Evolutionary conservation across 2,888 invertebrate genomes (phyloP).

Genomic region (Neoaliturus tenellus): DNA sequence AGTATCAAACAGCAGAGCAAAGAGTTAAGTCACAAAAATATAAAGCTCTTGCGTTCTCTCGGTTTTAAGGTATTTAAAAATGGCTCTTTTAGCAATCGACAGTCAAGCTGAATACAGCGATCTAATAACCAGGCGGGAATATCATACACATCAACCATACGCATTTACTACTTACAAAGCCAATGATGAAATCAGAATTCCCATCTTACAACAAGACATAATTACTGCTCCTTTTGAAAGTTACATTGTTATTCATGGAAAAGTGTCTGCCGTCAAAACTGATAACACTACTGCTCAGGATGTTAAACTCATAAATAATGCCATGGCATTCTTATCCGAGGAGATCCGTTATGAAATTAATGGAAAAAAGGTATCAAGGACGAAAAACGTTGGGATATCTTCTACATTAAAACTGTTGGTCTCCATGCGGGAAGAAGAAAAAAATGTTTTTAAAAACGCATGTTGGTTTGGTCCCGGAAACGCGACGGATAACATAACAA

Average conservation of each 20-base stretch:
- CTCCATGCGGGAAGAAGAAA: background rate
- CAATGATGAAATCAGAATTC: constrained; percentile 21
- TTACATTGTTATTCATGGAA: background rate
- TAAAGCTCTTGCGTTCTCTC: background rate
- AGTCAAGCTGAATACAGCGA: background rate
- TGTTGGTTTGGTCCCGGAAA: background rate
- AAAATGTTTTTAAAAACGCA: background rate
- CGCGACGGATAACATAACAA: background rate
- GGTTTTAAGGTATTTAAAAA: background rate
- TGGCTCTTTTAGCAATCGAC: background rate
- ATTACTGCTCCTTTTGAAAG: background rate
- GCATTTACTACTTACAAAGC: background rate
- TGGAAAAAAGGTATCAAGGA: background rate
- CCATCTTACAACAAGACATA: background rate
- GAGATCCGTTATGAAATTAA: constrained; percentile 37
- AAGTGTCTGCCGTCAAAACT: background rate
- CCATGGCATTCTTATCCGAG: constrained; percentile 1
- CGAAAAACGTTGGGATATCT: constrained; percentile 28
- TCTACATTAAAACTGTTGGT: background rate
- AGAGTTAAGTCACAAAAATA: background rate
- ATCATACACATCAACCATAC: constrained; percentile 15
- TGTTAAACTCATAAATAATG: constrained; percentile 4
- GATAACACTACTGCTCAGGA: background rate
- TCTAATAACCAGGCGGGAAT: background rate
- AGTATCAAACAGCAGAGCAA: background rate